Evolutionary conservation across 1,140 invertebrate genomes (phyloP).

Genomic region (Pollicipes pollicipes): DNA sequence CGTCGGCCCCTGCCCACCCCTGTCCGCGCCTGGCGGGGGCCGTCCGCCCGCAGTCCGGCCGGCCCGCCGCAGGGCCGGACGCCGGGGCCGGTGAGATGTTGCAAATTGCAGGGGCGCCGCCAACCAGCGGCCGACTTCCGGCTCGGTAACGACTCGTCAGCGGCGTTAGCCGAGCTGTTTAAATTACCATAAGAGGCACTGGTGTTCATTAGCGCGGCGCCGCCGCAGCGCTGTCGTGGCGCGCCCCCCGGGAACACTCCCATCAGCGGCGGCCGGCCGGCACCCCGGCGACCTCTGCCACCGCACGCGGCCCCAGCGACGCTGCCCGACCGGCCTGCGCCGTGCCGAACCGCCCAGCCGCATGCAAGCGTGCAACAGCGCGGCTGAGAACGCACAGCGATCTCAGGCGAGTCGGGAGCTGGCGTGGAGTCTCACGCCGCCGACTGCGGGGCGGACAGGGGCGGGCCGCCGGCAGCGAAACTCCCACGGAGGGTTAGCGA

Average conservation of each 20-base stretch:
- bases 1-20: no score
- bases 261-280: background rate
- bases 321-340: no score
- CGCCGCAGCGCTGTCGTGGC: no score
- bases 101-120: background rate
- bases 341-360: no score
- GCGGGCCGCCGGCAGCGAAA: no score
- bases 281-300: no score
- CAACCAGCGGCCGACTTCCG: background rate
- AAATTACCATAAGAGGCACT: slow-evolving; percentile 1
- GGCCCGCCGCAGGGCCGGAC: no score
- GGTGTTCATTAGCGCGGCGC: slow-evolving; percentile 8
- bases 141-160: background rate
- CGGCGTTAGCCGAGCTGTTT: slow-evolving; percentile 9
- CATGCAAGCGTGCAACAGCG: background rate
- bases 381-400: background rate
- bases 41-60: no score
- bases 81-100: background rate
- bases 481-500: no score
- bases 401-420: background rate
- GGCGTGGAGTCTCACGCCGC: background rate
- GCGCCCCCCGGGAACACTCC: background rate
- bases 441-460: no score
- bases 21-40: no score
- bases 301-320: no score